These are phyloP conservation scores for Hymenochirus boettgeri DNA, from an alignment of 2,113 vertebrate species.

Conservation along the genomic window DNA sequence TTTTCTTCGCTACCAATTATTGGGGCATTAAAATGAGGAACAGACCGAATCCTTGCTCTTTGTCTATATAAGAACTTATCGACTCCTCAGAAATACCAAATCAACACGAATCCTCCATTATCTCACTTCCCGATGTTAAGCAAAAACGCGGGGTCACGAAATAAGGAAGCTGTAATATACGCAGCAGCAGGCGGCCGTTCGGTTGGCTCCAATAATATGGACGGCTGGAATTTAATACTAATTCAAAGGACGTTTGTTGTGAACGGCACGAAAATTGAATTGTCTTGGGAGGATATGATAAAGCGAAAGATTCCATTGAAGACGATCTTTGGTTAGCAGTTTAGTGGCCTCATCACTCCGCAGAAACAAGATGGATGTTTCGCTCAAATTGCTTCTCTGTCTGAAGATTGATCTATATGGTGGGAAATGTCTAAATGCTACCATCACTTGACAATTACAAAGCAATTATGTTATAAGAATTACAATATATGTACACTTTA, in stretches of 20 bases:
- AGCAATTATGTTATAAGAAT: conserved; percentile 38
- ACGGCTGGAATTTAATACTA: conserved; percentile 3
- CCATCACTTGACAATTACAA: conserved; percentile 39
- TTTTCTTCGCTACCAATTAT: no score
- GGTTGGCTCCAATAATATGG: neutral
- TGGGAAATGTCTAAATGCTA: conserved; percentile 32
- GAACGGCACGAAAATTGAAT: conserved; percentile 2
- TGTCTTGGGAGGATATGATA: neutral
- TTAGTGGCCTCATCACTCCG: conserved; percentile 21
- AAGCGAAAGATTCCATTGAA: neutral
- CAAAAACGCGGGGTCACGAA: no score
- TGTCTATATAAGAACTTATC: no score
- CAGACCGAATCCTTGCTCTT: no score
- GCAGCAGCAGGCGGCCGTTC: no score
- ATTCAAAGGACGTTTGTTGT: conserved; percentile 5
- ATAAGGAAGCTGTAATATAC: no score
- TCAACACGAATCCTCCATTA: no score
- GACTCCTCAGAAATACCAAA: no score
- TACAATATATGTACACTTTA: conserved; percentile 36
- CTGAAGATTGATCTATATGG: conserved; percentile 34
- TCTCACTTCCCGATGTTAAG: no score
- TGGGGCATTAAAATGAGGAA: no score
- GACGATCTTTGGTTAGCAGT: neutral
- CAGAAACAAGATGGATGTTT: conserved; percentile 32
- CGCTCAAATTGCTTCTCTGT: conserved; percentile 15